Evolutionary conservation across 2,797 vertebrate species (phyloP).

Genomic region (Toxotes lorentzi): DNA sequence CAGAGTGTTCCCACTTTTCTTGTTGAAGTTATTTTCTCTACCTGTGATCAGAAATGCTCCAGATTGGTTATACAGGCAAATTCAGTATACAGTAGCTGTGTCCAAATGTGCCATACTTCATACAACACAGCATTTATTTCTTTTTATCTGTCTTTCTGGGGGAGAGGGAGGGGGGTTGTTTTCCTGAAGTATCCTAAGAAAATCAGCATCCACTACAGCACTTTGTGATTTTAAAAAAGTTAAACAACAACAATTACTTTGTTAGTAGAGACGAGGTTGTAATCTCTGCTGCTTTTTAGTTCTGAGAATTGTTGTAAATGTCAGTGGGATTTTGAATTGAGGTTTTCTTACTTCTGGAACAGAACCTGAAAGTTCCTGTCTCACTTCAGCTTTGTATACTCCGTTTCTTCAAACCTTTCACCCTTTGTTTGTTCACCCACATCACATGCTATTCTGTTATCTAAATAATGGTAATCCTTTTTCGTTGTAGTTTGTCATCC

Average conservation of each 20-base stretch:
- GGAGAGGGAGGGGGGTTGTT: too few species aligned
- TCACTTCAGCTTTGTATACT: not conserved
- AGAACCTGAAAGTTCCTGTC: not conserved
- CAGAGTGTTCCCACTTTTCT: conserved; percentile 36
- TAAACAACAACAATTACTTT: too few species aligned
- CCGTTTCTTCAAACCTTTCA: not conserved
- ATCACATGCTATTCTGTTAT: not conserved
- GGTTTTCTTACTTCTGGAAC: not conserved
- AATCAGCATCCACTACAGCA: too few species aligned
- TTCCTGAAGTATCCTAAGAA: too few species aligned
- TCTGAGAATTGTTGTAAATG: not conserved
- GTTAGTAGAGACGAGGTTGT: too few species aligned
- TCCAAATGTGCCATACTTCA: not conserved
- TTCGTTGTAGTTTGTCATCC: not conserved
- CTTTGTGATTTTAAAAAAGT: too few species aligned
- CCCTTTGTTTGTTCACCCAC: too few species aligned
- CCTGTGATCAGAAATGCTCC: conserved; percentile 27
- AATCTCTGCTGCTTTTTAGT: not conserved
- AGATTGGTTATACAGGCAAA: not conserved
- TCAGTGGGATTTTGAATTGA: not conserved
- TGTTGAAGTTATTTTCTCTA: conserved; percentile 37
- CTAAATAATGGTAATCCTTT: not conserved
- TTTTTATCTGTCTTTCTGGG: too few species aligned
- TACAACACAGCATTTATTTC: too few species aligned
- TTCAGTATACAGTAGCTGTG: not conserved